Conservation (phyloP, 30 jellyfish, hydroid and myxozoan species). For the Turritopsis dohrnii region DNA sequence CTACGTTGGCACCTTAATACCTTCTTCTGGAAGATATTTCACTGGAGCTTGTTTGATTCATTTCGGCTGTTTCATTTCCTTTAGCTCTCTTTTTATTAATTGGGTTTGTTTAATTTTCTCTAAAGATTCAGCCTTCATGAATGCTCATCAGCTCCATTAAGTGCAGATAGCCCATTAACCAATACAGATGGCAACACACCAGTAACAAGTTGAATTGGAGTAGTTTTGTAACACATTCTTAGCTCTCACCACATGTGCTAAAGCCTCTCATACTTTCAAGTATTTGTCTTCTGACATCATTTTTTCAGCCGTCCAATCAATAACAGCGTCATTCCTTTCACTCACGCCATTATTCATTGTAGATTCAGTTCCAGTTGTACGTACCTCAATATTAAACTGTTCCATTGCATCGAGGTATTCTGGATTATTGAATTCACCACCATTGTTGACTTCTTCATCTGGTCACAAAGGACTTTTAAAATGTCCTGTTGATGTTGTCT, state of each 20-base stretch:
- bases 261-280: not conserved
- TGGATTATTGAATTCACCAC: constrained; percentile 32
- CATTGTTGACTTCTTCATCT: constrained; percentile 12
- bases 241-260: constrained; percentile 21
- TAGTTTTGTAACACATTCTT: constrained; percentile 14
- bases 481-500: constrained; percentile 25
- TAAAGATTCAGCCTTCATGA: constrained; percentile 28
- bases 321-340: constrained; percentile 26
- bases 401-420: constrained; percentile 35
- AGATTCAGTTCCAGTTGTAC: constrained; percentile 30
- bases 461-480: not conserved
- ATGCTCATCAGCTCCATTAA: constrained; percentile 30
- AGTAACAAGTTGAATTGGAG: constrained; percentile 14
- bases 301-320: constrained; percentile 3
- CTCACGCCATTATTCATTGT: constrained; percentile 11
- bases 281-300: constrained; percentile 14
- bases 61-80: not conserved
- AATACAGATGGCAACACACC: constrained; percentile 20
- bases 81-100: not conserved
- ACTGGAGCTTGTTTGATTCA: not conserved
- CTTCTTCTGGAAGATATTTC: not conserved
- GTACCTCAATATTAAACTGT: constrained; percentile 25
- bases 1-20: not conserved
- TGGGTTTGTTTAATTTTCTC: constrained; percentile 16
- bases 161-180: constrained; percentile 28